phyloP scores from a whole-genome alignment of 2,888 invertebrate species.

The Trachelus troglodyta region DNA sequence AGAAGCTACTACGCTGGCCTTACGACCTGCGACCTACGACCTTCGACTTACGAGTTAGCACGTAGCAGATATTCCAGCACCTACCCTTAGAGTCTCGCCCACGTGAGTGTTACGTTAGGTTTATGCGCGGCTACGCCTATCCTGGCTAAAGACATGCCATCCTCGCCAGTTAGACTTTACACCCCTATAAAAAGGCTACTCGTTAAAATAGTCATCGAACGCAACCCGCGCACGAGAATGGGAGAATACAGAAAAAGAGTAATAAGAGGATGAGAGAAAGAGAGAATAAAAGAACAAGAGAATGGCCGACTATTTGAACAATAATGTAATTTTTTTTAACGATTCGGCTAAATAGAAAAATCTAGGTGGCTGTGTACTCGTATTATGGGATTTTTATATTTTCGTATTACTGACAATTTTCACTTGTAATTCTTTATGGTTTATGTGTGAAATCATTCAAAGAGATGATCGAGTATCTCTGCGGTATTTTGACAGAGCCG shows the following conservation, averaged over 20 bases:
- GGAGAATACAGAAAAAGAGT: neutral
- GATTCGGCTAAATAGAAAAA: neutral
- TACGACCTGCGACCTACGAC: neutral
- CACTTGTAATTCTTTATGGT: neutral
- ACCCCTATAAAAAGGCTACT: neutral
- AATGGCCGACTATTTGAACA: neutral
- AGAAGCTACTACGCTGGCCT: neutral
- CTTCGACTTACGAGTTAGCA: neutral
- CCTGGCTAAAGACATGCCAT: neutral
- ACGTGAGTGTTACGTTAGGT: neutral
- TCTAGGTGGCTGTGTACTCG: neutral
- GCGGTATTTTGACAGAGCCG: slow-evolving; percentile 1
- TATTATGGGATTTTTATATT: neutral
- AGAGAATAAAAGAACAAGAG: too few relatives aligned
- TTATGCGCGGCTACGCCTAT: neutral
- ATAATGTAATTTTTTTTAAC: neutral
- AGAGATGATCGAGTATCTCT: neutral
- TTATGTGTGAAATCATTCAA: neutral
- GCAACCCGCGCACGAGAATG: neutral
- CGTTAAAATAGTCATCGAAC: neutral
- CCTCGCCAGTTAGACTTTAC: neutral
- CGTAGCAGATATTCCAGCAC: neutral
- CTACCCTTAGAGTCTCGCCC: neutral
- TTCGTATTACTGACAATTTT: neutral
- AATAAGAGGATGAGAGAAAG: neutral